A percentile compares a stretch with the other conserved stretches of the same genome.
Evolutionary conservation across 2,797 vertebrate species (phyloP).

Genomic region (Danio kyathit): DNA sequence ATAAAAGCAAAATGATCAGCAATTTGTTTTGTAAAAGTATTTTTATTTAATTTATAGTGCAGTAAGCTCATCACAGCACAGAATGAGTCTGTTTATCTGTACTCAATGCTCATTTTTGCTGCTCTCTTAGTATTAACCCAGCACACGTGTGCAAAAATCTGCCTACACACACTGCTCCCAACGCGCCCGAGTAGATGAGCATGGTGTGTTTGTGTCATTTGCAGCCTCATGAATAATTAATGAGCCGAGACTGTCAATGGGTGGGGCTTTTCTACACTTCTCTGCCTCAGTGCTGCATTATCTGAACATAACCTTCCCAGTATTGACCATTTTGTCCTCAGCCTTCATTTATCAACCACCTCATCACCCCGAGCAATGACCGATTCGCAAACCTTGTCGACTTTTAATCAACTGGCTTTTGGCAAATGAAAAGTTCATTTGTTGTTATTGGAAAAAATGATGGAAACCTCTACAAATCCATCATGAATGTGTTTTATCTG

Average conservation of each 20-base stretch:
- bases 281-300: constrained; percentile 22
- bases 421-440: constrained; percentile 10
- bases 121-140: neutral
- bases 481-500: constrained; percentile 14
- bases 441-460: neutral
- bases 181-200: constrained; percentile 3
- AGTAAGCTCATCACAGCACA: neutral
- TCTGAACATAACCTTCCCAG: neutral
- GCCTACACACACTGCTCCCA: constrained; percentile 9
- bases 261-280: constrained; percentile 19
- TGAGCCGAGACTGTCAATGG: constrained; percentile 11
- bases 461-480: neutral
- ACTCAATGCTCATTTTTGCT: neutral
- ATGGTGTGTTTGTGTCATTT: constrained; percentile 27
- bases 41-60: neutral
- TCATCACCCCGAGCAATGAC: constrained; percentile 26
- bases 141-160: neutral
- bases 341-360: constrained; percentile 32
- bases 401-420: constrained; percentile 31
- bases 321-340: constrained; percentile 19
- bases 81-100: constrained; percentile 7
- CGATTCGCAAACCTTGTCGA: neutral
- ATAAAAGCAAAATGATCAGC: neutral
- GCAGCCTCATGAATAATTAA: constrained; percentile 49
- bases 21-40: neutral